Evolutionary conservation across 2,113 vertebrate species (phyloP), one percentile per base, ranked within the genome.

Genomic region (Puffinus mauretanicus): DNA sequence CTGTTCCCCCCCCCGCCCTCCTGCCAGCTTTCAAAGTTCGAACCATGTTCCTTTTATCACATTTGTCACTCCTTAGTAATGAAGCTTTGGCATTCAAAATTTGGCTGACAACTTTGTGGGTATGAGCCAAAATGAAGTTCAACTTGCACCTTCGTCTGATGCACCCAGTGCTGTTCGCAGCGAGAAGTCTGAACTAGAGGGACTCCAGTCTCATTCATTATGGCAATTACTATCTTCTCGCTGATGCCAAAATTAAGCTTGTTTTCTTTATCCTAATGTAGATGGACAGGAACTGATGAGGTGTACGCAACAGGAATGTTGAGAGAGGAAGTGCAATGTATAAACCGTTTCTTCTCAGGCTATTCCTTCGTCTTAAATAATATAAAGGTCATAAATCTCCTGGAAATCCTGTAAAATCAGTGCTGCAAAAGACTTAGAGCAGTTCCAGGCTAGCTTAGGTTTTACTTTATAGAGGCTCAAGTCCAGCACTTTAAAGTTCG

Each of bases 11-110:
- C 49, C 21, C 42, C 36, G 7, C 46, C 20, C 17, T 13, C 60
- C 79, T 94, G 94, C 91, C 92, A 95, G 94, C 83, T 92, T 91
- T 92, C 73, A 76, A 95, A 87, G 84, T 95, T 94, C 5, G 42
- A 66, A 94, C 83, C 3, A 5, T 78, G 88, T 94, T 93, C 88
- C 82, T 90, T 91, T 96, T 87, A 94, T 96, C 92, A 94, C 94
- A 92, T 96, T 96, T 95, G 91, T 97, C 96, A 97, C 95, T 94
- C 88, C 78, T 85, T 72, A 55, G 94, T 84, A 79, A 91, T 61
- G 86, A 89, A 90, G 86, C 86, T 88, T 86, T 95, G 93, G 94
- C 97, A 55, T 84, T 80, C 62, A 40, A 60, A 84, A 89, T 89
- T 82, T 79, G 94, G 77, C 88, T 96, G 97, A 96, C 96, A 97